Conservation (phyloP, 2,888 invertebrate species). For the Drosophila paracracens region DNA sequence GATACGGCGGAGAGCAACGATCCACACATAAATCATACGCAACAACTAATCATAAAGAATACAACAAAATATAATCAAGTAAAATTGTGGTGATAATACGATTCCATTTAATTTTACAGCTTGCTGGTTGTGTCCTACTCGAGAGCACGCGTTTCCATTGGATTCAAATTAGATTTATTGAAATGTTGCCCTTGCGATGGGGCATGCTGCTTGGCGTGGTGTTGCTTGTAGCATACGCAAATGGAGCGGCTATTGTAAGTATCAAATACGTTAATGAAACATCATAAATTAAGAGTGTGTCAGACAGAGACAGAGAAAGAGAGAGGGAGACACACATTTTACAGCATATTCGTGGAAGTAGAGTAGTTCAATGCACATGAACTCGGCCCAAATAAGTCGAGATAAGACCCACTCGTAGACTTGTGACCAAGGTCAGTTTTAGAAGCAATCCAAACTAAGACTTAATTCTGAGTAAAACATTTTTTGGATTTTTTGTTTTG, state of each 20-base stretch:
- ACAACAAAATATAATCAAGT: slow-evolving; percentile 27
- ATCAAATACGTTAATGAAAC: slow-evolving; percentile 56
- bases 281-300: slow-evolving; percentile 11
- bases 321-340: neutral
- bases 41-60: slow-evolving; percentile 29
- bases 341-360: slow-evolving; percentile 24
- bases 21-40: slow-evolving; percentile 25
- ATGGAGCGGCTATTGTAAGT: slow-evolving; percentile 83
- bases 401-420: slow-evolving; percentile 55
- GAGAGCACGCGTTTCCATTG: slow-evolving; percentile 63
- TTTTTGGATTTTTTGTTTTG: neutral
- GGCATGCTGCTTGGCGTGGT: slow-evolving; percentile 77
- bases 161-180: slow-evolving; percentile 67
- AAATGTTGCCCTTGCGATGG: slow-evolving; percentile 84
- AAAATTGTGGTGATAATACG: slow-evolving; percentile 61
- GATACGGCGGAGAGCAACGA: slow-evolving; percentile 34
- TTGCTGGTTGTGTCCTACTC: slow-evolving; percentile 67
- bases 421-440: slow-evolving; percentile 76
- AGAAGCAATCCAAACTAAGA: slow-evolving; percentile 25
- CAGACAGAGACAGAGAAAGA: slow-evolving; percentile 5
- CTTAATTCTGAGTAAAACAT: neutral
- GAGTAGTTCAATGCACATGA: slow-evolving; percentile 63
- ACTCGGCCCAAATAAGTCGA: slow-evolving; percentile 47
- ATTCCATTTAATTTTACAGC: slow-evolving; percentile 76
- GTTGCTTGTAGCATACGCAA: slow-evolving; percentile 71